A percentile compares a stretch with the other conserved stretches of the same genome.
Evolutionary conservation across 2,888 invertebrate genomes (phyloP).

Genomic region (Boloria euphrosyne): DNA sequence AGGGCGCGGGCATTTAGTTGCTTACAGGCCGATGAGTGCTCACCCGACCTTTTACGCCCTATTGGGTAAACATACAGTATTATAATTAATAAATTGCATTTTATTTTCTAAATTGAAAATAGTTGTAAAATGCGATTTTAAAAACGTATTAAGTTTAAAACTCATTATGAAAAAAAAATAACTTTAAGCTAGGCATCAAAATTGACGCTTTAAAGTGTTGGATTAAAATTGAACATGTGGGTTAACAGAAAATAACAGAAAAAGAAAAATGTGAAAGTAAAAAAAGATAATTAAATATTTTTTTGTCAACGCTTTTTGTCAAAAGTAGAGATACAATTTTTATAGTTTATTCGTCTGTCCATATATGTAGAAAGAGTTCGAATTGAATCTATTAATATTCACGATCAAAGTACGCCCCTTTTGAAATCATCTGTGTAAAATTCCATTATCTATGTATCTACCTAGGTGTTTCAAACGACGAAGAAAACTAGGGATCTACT

Average conservation of each 20-base stretch:
- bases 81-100: conserved; percentile 18
- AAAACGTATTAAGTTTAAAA: no score
- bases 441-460: conserved; percentile 25
- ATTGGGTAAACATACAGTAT: conserved; percentile 19
- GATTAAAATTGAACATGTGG: no score
- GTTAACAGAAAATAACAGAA: no score
- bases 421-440: conserved; percentile 13
- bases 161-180: no score
- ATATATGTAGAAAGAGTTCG: no score
- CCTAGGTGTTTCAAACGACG: conserved; percentile 27
- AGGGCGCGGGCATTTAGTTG: conserved; percentile 55
- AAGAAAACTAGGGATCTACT: conserved; percentile 21
- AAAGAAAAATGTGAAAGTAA: no score
- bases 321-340: no score
- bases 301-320: no score
- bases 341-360: no score
- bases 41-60: conserved; percentile 50
- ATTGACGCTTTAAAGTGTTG: not conserved
- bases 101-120: conserved; percentile 24
- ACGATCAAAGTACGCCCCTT: conserved; percentile 10
- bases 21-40: conserved; percentile 47
- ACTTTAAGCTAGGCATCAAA: not conserved
- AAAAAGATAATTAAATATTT: no score
- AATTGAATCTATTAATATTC: not conserved
- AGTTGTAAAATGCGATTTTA: no score